Evolutionary conservation across 2,113 vertebrate genomes (phyloP), one percentile per base, ranked within the genome.

Genomic region (Trachemys scripta): DNA sequence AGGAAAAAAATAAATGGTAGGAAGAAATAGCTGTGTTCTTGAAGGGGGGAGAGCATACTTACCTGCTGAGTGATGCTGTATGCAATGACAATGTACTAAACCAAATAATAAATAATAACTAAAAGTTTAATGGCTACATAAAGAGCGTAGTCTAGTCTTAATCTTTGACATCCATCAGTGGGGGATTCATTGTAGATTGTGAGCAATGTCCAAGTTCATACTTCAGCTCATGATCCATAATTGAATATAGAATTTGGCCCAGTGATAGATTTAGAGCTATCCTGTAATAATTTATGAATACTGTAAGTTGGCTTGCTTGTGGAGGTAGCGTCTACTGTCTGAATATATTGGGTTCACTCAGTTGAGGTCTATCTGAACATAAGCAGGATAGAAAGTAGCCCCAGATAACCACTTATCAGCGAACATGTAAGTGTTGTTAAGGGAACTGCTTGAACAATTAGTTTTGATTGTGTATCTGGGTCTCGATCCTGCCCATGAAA

Each of bases 321-420:
- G 54, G 90, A 75, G 50, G 94, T 94, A 92, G 96, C 51, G 81
- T 94, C 82, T 95, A 91, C 80, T 93, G 85, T 95, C 96, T 95
- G 91, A 83, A 5, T 82, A 82, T 94, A 87, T 87, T 96, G 89
- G 92, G 84, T 93, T 93, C 92, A 90, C 82, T 65, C 31, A 65
- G 59, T 14, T 62, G 62, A 97, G 83, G 95, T 96, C 93, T 80
- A 82, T 94, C 87, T 96, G 96, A 97, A 95, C 91, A 92, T 38
- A 86, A 51, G 11, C 65, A 93, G 82, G 87, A 85, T 54, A 69
- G 53, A 6, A 19, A 87, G 49, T 11, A 14, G 20, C 17, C 80
- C 93, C 5, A 35, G 69, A 72, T 90, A 95, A 89, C 95, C 92
- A 81, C 92, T 96, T 72, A 96, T 89, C 78, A 96, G 87, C 62